Percentiles rank a stretch among this genome's conserved stretches.
Evolutionary conservation across 2,113 vertebrate species (phyloP).

Genomic region (Ramphastos sulfuratus): DNA sequence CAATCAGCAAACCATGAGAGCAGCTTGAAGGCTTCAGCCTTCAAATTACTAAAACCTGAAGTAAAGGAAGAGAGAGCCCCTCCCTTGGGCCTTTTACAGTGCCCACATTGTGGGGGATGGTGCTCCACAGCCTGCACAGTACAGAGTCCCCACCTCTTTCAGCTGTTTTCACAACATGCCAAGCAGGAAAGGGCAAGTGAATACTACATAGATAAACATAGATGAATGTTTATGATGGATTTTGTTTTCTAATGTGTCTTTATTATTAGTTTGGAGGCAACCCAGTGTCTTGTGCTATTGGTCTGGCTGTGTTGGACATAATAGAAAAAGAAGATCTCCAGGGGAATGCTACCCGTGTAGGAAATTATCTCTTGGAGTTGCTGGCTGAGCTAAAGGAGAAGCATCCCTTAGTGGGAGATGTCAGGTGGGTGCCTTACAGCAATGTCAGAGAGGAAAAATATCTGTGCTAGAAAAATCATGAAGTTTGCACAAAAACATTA

Average conservation of each 20-base stretch:
- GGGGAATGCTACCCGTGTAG: conserved; percentile 86
- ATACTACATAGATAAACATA: not conserved
- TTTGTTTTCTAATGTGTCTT: not conserved
- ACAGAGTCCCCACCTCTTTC: not conserved
- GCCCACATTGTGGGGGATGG: not conserved
- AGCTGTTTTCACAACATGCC: not conserved
- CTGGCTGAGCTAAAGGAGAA: conserved; percentile 85
- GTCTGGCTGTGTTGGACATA: conserved; percentile 89
- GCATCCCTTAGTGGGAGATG: conserved; percentile 89
- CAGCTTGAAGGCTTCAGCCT: not conserved
- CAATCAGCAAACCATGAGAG: not conserved
- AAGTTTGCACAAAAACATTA: not conserved
- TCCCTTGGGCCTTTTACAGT: not conserved
- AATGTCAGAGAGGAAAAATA: not conserved
- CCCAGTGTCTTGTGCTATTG: conserved; percentile 94
- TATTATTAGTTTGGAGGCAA: conserved; percentile 91
- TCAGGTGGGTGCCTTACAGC: conserved; percentile 75
- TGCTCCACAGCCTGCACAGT: not conserved
- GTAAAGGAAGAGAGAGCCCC: not conserved
- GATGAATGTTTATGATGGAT: not conserved
- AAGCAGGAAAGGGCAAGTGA: not conserved
- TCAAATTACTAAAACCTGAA: not conserved
- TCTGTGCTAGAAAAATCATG: not conserved
- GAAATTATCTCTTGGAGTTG: conserved; percentile 80
- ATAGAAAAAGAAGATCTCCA: conserved; percentile 91